phyloP scores from a whole-genome alignment of 2,113 vertebrate genomes.

The Xyliphius kryptos region DNA sequence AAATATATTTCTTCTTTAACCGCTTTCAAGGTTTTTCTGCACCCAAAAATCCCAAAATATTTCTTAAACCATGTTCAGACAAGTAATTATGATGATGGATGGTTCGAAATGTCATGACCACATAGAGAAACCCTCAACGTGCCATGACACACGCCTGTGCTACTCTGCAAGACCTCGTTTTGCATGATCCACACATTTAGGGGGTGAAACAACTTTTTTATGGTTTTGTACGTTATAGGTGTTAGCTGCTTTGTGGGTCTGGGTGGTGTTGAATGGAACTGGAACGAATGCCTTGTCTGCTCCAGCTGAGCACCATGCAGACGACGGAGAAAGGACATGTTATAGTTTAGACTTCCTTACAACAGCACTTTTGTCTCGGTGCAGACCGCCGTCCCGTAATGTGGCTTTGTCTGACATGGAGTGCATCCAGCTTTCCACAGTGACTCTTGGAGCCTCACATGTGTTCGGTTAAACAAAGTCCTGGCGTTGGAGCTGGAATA shows the following conservation, averaged over 20 bases:
- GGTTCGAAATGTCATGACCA: constrained; percentile 1
- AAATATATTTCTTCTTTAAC: neutral
- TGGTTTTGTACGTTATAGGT: neutral
- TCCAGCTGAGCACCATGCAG: constrained; percentile 5
- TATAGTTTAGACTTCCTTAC: constrained; percentile 30
- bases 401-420: constrained; percentile 38
- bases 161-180: neutral
- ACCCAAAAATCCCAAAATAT: neutral
- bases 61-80: neutral
- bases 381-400: constrained; percentile 25
- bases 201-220: neutral
- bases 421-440: constrained; percentile 17
- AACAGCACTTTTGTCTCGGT: constrained; percentile 37
- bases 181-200: neutral
- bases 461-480: constrained; percentile 37
- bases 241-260: neutral
- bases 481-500: constrained; percentile 21
- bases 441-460: too few relatives aligned
- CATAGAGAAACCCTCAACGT: neutral
- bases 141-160: neutral
- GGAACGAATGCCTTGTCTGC: constrained; percentile 22
- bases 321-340: constrained; percentile 17
- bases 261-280: constrained; percentile 23
- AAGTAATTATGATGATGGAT: constrained; percentile 1
- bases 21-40: neutral